phyloP scores from a whole-genome alignment of 2,888 invertebrate genomes.

The Nomada hirtipes region DNA sequence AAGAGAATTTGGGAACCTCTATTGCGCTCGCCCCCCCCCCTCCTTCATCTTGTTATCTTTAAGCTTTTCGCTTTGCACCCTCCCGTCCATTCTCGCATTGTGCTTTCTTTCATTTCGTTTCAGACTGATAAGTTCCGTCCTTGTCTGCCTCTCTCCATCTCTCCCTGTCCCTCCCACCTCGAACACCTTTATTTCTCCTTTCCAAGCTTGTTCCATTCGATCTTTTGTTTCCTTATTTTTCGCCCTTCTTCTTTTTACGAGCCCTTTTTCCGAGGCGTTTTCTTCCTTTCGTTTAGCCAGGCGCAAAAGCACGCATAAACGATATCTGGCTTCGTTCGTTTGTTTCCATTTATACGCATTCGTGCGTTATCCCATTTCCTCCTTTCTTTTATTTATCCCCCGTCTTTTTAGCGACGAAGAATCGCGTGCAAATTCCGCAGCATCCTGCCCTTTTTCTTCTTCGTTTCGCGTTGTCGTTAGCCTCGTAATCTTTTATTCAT shows the following conservation, averaged over 20 bases:
- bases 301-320: conserved; percentile 50
- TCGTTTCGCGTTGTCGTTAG: conserved; percentile 15
- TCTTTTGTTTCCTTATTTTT: conserved; percentile 34
- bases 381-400: background rate
- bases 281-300: conserved; percentile 24
- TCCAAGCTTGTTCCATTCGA: conserved; percentile 7
- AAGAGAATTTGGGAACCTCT: conserved; percentile 44
- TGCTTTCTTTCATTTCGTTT: conserved; percentile 55
- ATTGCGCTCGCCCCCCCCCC: background rate
- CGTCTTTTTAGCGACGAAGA: background rate
- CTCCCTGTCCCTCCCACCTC: background rate
- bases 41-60: conserved; percentile 51
- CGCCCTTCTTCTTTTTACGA: background rate
- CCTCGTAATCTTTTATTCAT: conserved; percentile 47
- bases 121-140: conserved; percentile 52
- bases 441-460: background rate
- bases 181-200: conserved; percentile 6
- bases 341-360: conserved; percentile 23
- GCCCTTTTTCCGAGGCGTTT: background rate
- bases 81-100: conserved; percentile 23
- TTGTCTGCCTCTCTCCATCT: conserved; percentile 5
- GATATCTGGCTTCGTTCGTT: conserved; percentile 11
- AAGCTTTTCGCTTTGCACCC: conserved; percentile 34
- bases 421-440: conserved; percentile 23
- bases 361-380: background rate